phyloP scores from a whole-genome alignment of 2,888 invertebrate genomes.

The Tethea ocularis region DNA sequence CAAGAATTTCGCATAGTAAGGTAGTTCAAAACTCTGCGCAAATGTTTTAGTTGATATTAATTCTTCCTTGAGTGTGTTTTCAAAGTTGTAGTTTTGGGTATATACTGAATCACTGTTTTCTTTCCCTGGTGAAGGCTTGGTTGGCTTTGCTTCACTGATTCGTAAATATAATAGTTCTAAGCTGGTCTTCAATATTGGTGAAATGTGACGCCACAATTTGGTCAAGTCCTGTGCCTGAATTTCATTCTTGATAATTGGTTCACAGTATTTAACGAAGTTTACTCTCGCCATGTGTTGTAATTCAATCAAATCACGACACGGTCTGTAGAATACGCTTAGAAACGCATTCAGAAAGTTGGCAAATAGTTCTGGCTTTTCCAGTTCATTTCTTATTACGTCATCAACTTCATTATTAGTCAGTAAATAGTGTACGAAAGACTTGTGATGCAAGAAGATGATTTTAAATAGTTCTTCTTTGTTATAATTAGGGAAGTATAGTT shows the following conservation, averaged over 20 bases:
- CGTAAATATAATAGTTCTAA: slow-evolving; percentile 91
- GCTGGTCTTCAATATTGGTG: slow-evolving; percentile 88
- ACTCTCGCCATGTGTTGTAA: slow-evolving; percentile 90
- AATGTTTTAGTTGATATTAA: slow-evolving; percentile 79
- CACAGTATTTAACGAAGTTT: slow-evolving; percentile 90
- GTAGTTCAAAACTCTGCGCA: slow-evolving; percentile 89
- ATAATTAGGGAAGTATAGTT: slow-evolving; percentile 92
- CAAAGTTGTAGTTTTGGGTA: slow-evolving; percentile 49
- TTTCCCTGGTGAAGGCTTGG: slow-evolving; percentile 58
- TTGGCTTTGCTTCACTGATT: slow-evolving; percentile 66
- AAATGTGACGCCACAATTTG: slow-evolving; percentile 91
- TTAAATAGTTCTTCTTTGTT: slow-evolving; percentile 86
- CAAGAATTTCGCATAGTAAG: slow-evolving; percentile 95
- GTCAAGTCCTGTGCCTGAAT: slow-evolving; percentile 86
- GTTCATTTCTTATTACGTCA: slow-evolving; percentile 52
- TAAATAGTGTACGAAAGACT: slow-evolving; percentile 59
- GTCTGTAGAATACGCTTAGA: slow-evolving; percentile 92
- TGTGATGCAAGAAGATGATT: slow-evolving; percentile 70
- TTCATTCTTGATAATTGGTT: slow-evolving; percentile 88
- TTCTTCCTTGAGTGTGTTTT: slow-evolving; percentile 71
- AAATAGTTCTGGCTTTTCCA: slow-evolving; percentile 85
- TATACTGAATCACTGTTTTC: slow-evolving; percentile 52
- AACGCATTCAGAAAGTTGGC: slow-evolving; percentile 91
- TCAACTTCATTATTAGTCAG: slow-evolving; percentile 53
- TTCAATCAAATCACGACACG: slow-evolving; percentile 93